Evolutionary conservation across 2,888 invertebrate genomes (phyloP).

Genomic region (Chromoteleia sp.): DNA sequence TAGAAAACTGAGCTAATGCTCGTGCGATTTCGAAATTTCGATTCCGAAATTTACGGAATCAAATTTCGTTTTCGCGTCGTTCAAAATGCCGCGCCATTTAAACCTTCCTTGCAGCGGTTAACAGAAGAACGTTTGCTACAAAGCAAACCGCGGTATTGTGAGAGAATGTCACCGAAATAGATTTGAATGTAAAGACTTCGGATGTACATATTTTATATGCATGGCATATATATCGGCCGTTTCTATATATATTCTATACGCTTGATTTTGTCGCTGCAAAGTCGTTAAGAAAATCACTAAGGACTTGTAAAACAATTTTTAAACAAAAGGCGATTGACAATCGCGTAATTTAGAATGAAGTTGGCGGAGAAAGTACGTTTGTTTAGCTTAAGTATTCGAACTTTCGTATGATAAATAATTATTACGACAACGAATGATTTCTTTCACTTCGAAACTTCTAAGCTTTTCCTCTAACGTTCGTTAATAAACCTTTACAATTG

Average conservation of each 20-base stretch:
- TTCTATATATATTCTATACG: constrained; percentile 31
- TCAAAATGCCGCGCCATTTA: not conserved
- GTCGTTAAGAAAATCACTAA: constrained; percentile 38
- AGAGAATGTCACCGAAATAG: constrained; percentile 52
- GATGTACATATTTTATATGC: constrained; percentile 51
- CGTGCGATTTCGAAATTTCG: not conserved
- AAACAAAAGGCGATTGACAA: constrained; percentile 49
- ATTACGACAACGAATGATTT: too few species aligned
- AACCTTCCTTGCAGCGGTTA: not conserved
- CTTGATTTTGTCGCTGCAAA: not conserved
- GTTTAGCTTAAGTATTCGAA: too few species aligned
- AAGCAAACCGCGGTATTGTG: constrained; percentile 23
- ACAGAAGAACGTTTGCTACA: constrained; percentile 6
- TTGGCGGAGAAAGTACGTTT: not conserved
- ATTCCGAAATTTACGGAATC: not conserved
- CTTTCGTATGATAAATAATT: too few species aligned
- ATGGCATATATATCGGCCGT: constrained; percentile 37
- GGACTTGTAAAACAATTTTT: constrained; percentile 20
- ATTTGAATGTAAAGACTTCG: constrained; percentile 48
- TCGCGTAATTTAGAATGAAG: not conserved
- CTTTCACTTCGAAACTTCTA: not conserved
- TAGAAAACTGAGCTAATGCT: not conserved
- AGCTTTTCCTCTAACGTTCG: too few species aligned
- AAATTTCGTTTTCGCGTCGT: not conserved
- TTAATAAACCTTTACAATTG: too few species aligned